Percentiles rank a stretch among this genome's conserved stretches.
Evolutionary conservation across 2,113 vertebrate species (phyloP).

Genomic region (Vidua chalybeata): DNA sequence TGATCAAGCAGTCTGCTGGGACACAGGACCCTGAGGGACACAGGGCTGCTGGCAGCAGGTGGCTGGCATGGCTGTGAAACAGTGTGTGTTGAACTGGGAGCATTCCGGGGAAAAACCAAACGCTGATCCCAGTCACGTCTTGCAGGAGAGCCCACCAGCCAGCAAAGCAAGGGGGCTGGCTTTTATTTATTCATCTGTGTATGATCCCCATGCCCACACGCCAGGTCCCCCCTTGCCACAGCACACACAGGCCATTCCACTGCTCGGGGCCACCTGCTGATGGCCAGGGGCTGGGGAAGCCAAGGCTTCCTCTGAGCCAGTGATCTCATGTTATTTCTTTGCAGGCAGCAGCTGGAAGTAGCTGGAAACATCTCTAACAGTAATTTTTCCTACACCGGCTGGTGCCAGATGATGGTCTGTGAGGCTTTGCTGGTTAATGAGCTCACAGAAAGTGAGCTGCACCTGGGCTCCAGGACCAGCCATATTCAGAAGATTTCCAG

Average conservation of each 20-base stretch:
- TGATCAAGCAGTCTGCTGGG: background rate
- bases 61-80: slow-evolving; percentile 27
- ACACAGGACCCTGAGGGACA: background rate
- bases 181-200: slow-evolving; percentile 20
- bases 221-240: background rate
- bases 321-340: slow-evolving; percentile 38
- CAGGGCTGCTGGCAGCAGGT: background rate
- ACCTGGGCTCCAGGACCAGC: background rate
- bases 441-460: slow-evolving; percentile 16
- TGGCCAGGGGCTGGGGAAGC: slow-evolving; percentile 14
- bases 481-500: background rate
- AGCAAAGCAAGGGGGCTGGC: background rate
- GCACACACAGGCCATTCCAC: background rate
- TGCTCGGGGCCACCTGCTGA: slow-evolving; percentile 9
- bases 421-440: slow-evolving; percentile 25
- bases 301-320: slow-evolving; percentile 24
- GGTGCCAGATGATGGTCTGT: background rate
- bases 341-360: slow-evolving; percentile 56
- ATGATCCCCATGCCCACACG: background rate
- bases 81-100: background rate
- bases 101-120: slow-evolving; percentile 24
- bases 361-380: slow-evolving; percentile 57
- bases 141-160: slow-evolving; percentile 5
- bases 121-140: background rate
- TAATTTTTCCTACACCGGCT: background rate